Percentiles rank a stretch among this genome's conserved stretches.
phyloP scores from a whole-genome alignment of 2,888 invertebrate species.

The Oegoconia quadripuncta region DNA sequence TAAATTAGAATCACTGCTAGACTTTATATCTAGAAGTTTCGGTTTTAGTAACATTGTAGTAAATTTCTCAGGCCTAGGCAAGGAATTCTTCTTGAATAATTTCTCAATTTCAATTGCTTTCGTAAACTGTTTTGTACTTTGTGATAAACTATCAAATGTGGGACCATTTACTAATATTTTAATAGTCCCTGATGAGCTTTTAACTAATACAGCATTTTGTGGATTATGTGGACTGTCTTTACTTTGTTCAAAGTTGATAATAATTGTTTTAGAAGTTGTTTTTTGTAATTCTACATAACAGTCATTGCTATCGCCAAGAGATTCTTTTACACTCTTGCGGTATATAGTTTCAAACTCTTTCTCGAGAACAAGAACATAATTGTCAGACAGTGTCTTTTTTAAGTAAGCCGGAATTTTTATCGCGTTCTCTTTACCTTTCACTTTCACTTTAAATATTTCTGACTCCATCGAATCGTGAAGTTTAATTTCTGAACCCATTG shows the following conservation, averaged over 20 bases:
- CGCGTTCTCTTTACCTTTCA: conserved; percentile 26
- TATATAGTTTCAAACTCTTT: conserved; percentile 54
- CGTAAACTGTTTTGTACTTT: conserved; percentile 19
- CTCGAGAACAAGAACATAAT: conserved; percentile 47
- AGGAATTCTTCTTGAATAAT: conserved; percentile 29
- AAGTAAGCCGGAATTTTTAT: conserved; percentile 36
- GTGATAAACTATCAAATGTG: conserved; percentile 15
- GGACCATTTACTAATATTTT: conserved; percentile 35
- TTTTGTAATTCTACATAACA: conserved; percentile 34
- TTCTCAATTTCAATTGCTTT: conserved; percentile 23
- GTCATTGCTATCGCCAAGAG: conserved; percentile 26
- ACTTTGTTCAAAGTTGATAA: conserved; percentile 35
- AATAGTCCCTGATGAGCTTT: conserved; percentile 42
- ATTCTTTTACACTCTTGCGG: conserved; percentile 29
- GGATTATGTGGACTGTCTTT: conserved; percentile 11
- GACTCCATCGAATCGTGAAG: conserved; percentile 2
- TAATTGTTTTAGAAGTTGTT: conserved; percentile 37
- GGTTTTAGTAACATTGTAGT: conserved; percentile 16
- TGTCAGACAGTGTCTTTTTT: conserved; percentile 40
- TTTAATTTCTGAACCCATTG: conserved; percentile 1
- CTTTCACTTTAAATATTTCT: conserved; percentile 31
- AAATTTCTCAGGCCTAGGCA: no score
- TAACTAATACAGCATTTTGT: conserved; percentile 39
- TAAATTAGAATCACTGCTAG: conserved; percentile 39
- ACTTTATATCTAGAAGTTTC: conserved; percentile 22